Base-by-base conservation (phyloP, 2,113 vertebrate species). In the Rhinolophus ferrumequinum region DNA sequence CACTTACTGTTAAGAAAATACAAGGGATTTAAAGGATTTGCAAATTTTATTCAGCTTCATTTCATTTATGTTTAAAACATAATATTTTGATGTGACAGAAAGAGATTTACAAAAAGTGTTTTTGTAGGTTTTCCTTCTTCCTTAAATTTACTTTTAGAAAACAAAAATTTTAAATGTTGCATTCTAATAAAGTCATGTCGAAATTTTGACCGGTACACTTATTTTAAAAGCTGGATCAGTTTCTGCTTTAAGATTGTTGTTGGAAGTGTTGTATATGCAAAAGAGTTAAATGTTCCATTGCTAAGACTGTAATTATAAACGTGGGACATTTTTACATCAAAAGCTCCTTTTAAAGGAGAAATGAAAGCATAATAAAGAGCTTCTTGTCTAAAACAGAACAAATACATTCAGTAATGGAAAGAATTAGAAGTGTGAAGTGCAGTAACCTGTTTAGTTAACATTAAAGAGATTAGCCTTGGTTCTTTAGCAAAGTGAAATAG, bases 351-450 rank as follows among this genome's bases (percentile, higher is more conserved):
- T 62, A 69, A 6, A 75, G 60, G 60, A 93, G 15, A 94, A 82
- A 26, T 91, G 81, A 88, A 81, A 38, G 9, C 21, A 66, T 82
- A 95, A 33, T 73, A 76, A 92, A 94, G 35, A 41, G 22, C 12
- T 76, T 81, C 88, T 69, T 92, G 56, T 66, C 66, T 90, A 81
- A 94, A 72, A 35, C 7, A 81, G 16, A 94, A 50, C 13, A 93
- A 89, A 92, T 60, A 70, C n/a, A 2, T 44, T 70, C 62, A 85
- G 18, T 85, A 85, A 67, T 66, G 28, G 35, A 50, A 73, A 62
- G 22, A 54, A 56, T 16, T 4, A 56, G 62, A 94, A 90, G 10
- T 56, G 2, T 44, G 16, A 90, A 90, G 19, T 47, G 1, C 12
- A 70, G 0, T 73, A 44, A 44, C 58, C 19, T 77, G 7, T 73